Evolutionary conservation across 2,797 vertebrate species (phyloP), one percentile per base, ranked within the genome.

Genomic region (Microctenopoma lineatum): DNA sequence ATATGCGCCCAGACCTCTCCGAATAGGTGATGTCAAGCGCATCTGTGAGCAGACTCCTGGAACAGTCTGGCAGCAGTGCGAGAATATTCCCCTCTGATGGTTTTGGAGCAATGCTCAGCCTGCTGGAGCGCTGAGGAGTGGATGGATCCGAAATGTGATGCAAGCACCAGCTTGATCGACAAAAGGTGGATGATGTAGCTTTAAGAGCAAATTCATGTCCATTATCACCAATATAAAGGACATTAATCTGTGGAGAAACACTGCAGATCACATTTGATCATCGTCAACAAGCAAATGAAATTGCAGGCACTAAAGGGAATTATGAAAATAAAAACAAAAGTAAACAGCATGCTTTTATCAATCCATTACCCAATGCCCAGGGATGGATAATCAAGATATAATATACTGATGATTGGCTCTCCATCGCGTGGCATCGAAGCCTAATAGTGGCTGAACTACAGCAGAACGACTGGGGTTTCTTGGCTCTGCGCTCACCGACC

Each of bases 361-460:
- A 25, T 13, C 18, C 7, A 25, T 45, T 27, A 32, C 12, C 27
- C 42, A 21, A 5, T 10, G 27, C 32, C 32, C 12, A 10, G 18
- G 52, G 42, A 44, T 61, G 27, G n/a, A n/a, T 74, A 50, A 78
- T 77, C 48, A 63, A 45, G 11, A 59, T 4, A 21, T 21, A 21
- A 21, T 29, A 6, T 57, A 58, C 44, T 66, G 44, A 74, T 5
- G 29, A 38, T n/a, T 10, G 4, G 15, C 10, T 70, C 57, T 70
- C 18, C 38, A 34, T 45, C 36, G 59, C 36, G 4, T 50, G n/a
- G 51, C 16, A 56, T 68, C 1, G 34, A 39, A 16, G 45, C 36
- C 7, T 21, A 27, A 42, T 34, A 52, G 11, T 21, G 12, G 4
- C 26, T 67, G 5, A 50, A 57, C 8, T n/a, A 38, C 16, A 27